Conservation (phyloP, 1,140 invertebrate genomes). For the Cylas formicarius region DNA sequence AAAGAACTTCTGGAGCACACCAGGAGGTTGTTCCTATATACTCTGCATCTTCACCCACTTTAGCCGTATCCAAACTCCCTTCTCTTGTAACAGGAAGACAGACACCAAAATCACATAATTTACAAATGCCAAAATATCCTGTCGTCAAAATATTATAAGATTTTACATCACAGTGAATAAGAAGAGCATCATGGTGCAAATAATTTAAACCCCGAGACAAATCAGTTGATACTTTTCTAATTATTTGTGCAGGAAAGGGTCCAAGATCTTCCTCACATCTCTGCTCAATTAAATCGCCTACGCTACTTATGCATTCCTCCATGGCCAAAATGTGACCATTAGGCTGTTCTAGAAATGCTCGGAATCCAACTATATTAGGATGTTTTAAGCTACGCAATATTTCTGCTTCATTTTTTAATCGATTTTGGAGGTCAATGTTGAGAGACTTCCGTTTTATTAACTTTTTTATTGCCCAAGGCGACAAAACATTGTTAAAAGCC, state of each 20-base stretch:
- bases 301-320: constrained; percentile 58
- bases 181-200: constrained; percentile 61
- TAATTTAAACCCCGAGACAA: constrained; percentile 68
- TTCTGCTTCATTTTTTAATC: constrained; percentile 64
- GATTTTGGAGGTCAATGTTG: constrained; percentile 42
- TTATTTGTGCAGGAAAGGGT: constrained; percentile 55
- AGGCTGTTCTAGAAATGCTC: constrained; percentile 54
- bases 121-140: constrained; percentile 64
- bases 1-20: constrained; percentile 68
- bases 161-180: constrained; percentile 80
- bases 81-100: constrained; percentile 60
- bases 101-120: constrained; percentile 82
- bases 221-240: constrained; percentile 58
- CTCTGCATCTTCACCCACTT: constrained; percentile 36
- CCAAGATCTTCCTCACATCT: constrained; percentile 49
- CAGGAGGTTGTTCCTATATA: constrained; percentile 68
- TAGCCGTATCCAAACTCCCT: constrained; percentile 52
- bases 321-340: constrained; percentile 63
- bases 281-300: constrained; percentile 66
- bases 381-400: constrained; percentile 63
- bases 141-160: constrained; percentile 74
- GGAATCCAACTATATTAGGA: constrained; percentile 77
- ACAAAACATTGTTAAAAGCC: constrained; percentile 52
- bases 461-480: constrained; percentile 80
- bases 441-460: constrained; percentile 44